These are phyloP conservation scores for Syrmaticus mikado DNA, from an alignment of 2,113 vertebrate genomes.

Conservation along the genomic window DNA sequence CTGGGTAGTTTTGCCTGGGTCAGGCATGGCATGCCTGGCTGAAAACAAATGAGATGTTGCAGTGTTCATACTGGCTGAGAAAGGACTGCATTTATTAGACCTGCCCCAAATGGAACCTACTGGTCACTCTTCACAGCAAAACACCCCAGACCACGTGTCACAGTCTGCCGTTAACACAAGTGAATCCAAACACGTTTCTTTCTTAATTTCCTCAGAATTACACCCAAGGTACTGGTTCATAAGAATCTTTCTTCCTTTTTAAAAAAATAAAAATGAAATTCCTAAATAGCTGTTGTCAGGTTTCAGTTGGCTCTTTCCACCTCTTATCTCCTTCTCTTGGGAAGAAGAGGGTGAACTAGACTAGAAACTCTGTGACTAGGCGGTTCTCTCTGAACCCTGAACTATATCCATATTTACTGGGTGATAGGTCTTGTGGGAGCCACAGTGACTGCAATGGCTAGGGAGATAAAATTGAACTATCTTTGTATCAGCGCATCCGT, in stretches of 20 bases:
- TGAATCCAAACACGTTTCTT: background rate
- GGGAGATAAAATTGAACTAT: background rate
- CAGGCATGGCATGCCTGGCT: background rate
- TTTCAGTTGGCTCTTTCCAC: background rate
- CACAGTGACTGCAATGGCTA: background rate
- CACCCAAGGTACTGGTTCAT: background rate
- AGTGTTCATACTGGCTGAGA: background rate
- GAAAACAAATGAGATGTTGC: background rate
- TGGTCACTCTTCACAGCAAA: background rate
- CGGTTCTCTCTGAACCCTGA: background rate
- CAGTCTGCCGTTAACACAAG: background rate
- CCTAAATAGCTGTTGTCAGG: background rate
- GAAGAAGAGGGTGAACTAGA: background rate
- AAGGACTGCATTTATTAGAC: background rate
- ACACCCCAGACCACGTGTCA: rapidly evolving
- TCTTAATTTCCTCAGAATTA: background rate
- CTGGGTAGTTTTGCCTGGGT: background rate
- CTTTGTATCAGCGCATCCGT: background rate
- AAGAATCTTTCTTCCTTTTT: background rate
- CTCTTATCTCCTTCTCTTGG: background rate
- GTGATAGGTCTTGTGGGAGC: background rate
- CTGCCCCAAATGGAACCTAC: background rate
- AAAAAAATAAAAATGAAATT: background rate
- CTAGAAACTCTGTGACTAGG: background rate
- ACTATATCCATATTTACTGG: background rate